Percentiles rank a stretch among this genome's conserved stretches.
phyloP scores from a whole-genome alignment of 2,888 invertebrate species.

The Pheosia gnoma region DNA sequence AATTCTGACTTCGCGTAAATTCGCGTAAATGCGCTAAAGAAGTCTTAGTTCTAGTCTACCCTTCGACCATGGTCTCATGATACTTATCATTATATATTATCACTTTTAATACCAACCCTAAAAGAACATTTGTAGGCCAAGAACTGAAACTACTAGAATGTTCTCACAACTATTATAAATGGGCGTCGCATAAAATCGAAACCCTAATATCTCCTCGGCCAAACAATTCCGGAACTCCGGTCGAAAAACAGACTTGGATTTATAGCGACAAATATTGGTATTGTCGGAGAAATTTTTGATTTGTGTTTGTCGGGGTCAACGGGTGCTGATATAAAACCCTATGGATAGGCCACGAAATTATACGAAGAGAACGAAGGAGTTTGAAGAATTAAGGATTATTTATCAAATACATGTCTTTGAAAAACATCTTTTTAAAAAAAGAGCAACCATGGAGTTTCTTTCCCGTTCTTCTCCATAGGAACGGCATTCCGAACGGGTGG shows the following conservation, averaged over 20 bases:
- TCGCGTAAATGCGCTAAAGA: too few species aligned
- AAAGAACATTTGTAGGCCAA: too few species aligned
- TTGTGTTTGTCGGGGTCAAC: conserved; percentile 31
- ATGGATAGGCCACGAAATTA: conserved; percentile 19
- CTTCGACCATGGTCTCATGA: too few species aligned
- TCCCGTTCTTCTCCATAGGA: too few species aligned
- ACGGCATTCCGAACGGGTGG: too few species aligned
- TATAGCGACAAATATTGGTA: conserved; percentile 47
- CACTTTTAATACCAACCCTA: too few species aligned
- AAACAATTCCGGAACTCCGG: conserved; percentile 28
- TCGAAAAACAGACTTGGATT: conserved; percentile 37
- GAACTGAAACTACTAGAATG: too few species aligned
- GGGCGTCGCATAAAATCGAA: conserved; percentile 37
- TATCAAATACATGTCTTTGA: background rate
- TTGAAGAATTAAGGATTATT: background rate
- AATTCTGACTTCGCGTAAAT: too few species aligned
- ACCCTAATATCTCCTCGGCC: conserved; percentile 26
- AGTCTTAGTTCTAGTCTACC: too few species aligned
- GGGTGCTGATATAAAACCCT: conserved; percentile 16
- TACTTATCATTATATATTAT: too few species aligned
- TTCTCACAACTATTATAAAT: conserved; percentile 34
- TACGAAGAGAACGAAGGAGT: background rate
- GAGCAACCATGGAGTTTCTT: too few species aligned
- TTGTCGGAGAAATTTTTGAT: conserved; percentile 40
- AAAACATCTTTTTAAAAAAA: too few species aligned